Evolutionary conservation across 1,140 invertebrate genomes (phyloP).

Genomic region (Stratiolaelaps scimitus): DNA sequence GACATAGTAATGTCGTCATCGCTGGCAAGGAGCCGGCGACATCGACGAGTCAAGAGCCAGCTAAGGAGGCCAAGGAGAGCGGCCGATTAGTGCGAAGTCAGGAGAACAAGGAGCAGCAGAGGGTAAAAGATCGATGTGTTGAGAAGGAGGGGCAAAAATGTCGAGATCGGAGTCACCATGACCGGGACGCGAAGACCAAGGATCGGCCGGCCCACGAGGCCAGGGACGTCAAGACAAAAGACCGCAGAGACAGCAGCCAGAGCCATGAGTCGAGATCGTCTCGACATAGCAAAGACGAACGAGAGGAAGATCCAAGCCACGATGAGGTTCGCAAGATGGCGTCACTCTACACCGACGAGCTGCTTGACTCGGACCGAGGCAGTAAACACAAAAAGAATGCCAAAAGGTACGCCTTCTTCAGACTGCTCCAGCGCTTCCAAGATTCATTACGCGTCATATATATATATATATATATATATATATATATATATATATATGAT

Average conservation of each 20-base stretch:
- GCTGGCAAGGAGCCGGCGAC: no score
- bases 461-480: no score
- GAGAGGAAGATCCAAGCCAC: not conserved
- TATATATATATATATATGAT: no score
- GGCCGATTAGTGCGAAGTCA: not conserved
- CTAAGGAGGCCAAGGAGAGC: no score
- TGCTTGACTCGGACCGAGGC: not conserved
- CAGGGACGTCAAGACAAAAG: not conserved
- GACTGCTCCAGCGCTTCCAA: no score
- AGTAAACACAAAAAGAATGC: not conserved
- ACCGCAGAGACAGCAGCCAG: not conserved
- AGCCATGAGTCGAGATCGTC: not conserved
- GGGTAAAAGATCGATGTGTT: not conserved
- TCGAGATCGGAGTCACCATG: not conserved
- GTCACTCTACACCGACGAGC: slow-evolving; percentile 6
- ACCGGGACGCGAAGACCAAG: not conserved
- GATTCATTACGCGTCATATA: no score
- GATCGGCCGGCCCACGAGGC: not conserved
- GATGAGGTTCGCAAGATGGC: slow-evolving; percentile 17
- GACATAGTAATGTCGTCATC: no score
- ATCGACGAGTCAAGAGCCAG: no score
- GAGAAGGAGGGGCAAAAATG: not conserved
- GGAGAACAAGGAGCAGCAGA: not conserved
- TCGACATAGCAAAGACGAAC: slow-evolving; percentile 2
- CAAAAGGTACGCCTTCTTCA: no score